Evolutionary conservation across 2,113 vertebrate species (phyloP).

Genomic region (Podarcis muralis): DNA sequence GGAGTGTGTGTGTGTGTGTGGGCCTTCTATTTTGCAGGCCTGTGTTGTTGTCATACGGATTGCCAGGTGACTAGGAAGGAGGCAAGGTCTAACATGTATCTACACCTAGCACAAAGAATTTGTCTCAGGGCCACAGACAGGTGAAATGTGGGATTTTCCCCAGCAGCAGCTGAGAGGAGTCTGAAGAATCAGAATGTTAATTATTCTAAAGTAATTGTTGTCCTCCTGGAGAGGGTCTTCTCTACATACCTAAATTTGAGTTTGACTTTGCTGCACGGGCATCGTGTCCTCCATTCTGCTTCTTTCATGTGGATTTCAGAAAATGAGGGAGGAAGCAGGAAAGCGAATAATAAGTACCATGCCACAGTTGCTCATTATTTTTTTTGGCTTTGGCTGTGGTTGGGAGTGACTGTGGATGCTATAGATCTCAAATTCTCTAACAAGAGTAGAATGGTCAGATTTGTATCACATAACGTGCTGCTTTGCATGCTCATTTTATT

Average conservation of each 20-base stretch:
- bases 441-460: neutral
- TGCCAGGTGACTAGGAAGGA: neutral
- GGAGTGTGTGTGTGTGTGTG: neutral
- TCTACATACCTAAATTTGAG: neutral
- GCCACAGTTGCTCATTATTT: neutral
- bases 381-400: neutral
- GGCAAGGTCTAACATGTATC: neutral
- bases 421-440: neutral
- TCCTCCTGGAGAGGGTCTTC: slow-evolving; percentile 10
- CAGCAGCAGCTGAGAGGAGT: neutral
- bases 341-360: neutral
- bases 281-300: neutral
- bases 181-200: slow-evolving; percentile 23
- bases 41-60: neutral
- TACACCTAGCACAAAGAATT: neutral
- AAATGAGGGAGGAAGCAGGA: neutral
- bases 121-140: neutral
- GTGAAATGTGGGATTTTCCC: neutral
- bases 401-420: neutral
- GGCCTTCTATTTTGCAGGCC: neutral
- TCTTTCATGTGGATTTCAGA: slow-evolving; percentile 5
- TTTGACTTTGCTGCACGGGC: neutral
- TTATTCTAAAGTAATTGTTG: slow-evolving; percentile 51
- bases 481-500: neutral
- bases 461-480: neutral